Base-by-base conservation (phyloP, 1,140 invertebrate species). In the Varroa destructor region DNA sequence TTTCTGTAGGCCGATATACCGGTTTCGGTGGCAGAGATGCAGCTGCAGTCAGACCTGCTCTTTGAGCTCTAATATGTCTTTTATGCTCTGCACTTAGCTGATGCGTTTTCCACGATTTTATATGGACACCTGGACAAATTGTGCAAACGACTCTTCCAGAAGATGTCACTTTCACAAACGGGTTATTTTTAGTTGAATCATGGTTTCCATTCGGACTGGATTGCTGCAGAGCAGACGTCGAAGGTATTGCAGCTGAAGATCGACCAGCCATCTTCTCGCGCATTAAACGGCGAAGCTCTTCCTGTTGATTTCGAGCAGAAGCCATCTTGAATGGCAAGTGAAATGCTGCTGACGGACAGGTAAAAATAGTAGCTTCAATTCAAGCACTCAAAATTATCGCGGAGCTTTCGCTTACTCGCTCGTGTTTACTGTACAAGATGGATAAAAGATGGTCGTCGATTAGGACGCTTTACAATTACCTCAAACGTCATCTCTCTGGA, bases 71-170 rank as follows among this genome's bases (percentile, higher is more conserved):
- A 12, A 67, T 10, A 67, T 67, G 14, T 40, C 61, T 40, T 67
- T 67, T 67, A 67, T 67, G 61, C 37, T 67, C 40, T 46, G 14
- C 61, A 46, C 61, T 67, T 40, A 67, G 14, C 36, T 67, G 61
- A 8, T 67, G 61, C 12, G 36, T 37, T 67, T 40, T 43, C 61
- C 61, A 67, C 40, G 12, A 43, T 8, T 67, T 67, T n/a, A 67
- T 67, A 1, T 12, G 12, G 10, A 67, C 61, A 14, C 61, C 61
- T 36, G 61, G 61, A 40, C 61, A 67, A 3, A 67, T 40, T 12
- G 61, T 67, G 37, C 61, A 67, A 1, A 40, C 40, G 14, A 40
- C 40, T 37, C 8, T 67, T 2, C 61, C 61, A 37, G 40, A 43
- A 12, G 61, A 67, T 10, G 61, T 43, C 12, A 67, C 37, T 37